phyloP scores from a whole-genome alignment of 2,888 invertebrate genomes.

The Tribolium freemani region DNA sequence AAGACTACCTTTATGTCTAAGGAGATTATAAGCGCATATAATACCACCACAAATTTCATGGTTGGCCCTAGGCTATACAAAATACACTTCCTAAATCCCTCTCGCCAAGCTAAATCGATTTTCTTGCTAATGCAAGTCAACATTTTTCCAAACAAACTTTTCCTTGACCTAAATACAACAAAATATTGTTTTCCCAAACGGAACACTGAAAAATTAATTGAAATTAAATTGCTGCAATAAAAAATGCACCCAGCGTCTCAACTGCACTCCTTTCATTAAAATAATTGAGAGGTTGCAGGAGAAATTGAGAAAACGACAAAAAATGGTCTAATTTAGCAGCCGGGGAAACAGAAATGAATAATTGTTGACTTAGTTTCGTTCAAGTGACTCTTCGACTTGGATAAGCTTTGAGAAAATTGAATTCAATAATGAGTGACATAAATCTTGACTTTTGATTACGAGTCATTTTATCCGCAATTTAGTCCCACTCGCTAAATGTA shows the following conservation, averaged over 20 bases:
- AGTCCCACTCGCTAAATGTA: slow-evolving; percentile 12
- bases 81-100: slow-evolving; percentile 1
- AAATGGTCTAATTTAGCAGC: neutral
- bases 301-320: too few species aligned
- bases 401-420: neutral
- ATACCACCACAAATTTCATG: slow-evolving; percentile 18
- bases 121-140: neutral
- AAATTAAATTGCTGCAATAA: neutral
- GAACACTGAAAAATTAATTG: neutral
- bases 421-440: neutral
- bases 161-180: neutral
- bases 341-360: neutral
- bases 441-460: slow-evolving; percentile 27
- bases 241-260: neutral
- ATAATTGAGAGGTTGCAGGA: neutral
- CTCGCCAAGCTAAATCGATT: slow-evolving; percentile 1
- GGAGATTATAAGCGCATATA: slow-evolving; percentile 6
- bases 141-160: slow-evolving; percentile 3
- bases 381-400: neutral
- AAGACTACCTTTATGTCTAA: neutral
- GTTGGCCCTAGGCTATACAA: neutral
- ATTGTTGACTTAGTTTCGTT: neutral
- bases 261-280: neutral
- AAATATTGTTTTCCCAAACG: neutral
- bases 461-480: slow-evolving; percentile 17